phyloP scores from a whole-genome alignment of 1,140 invertebrate genomes.

The Gyrodactylus bullatarudis region DNA sequence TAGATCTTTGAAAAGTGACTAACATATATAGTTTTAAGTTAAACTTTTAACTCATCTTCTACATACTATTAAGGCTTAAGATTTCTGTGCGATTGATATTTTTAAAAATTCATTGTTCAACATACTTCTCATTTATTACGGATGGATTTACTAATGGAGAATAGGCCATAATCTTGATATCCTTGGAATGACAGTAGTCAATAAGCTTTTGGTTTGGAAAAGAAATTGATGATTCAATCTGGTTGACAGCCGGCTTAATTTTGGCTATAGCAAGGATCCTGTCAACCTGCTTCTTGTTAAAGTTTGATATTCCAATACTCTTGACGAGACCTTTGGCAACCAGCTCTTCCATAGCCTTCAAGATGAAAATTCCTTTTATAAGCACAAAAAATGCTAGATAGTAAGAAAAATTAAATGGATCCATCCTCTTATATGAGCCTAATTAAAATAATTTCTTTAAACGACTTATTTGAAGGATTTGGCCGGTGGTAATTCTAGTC shows the following conservation, averaged over 20 bases:
- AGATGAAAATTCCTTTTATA: constrained; percentile 7
- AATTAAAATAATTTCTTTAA: too few species aligned
- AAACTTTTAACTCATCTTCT: too few species aligned
- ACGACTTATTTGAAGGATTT: too few species aligned
- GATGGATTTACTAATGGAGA: constrained; percentile 11
- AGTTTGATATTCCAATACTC: constrained; percentile 56
- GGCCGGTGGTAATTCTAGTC: too few species aligned
- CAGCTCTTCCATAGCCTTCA: constrained; percentile 35
- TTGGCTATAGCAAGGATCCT: constrained; percentile 28
- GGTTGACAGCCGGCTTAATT: constrained; percentile 32
- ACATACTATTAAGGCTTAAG: too few species aligned
- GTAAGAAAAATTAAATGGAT: too few species aligned
- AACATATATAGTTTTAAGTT: too few species aligned
- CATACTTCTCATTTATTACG: background rate
- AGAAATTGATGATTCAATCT: constrained; percentile 13
- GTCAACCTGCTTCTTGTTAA: constrained; percentile 40
- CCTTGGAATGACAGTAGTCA: constrained; percentile 13
- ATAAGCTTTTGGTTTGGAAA: constrained; percentile 12
- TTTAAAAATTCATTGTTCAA: too few species aligned
- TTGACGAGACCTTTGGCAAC: constrained; percentile 30
- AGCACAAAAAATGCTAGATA: too few species aligned
- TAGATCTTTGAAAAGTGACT: too few species aligned
- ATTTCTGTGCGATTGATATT: too few species aligned
- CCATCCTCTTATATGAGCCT: too few species aligned
- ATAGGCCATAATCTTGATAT: constrained; percentile 12